A percentile compares a stretch with the other conserved stretches of the same genome.
These are phyloP conservation scores for Remorina albescens DNA, from an alignment of 2,797 vertebrate genomes.

Conservation along the genomic window DNA sequence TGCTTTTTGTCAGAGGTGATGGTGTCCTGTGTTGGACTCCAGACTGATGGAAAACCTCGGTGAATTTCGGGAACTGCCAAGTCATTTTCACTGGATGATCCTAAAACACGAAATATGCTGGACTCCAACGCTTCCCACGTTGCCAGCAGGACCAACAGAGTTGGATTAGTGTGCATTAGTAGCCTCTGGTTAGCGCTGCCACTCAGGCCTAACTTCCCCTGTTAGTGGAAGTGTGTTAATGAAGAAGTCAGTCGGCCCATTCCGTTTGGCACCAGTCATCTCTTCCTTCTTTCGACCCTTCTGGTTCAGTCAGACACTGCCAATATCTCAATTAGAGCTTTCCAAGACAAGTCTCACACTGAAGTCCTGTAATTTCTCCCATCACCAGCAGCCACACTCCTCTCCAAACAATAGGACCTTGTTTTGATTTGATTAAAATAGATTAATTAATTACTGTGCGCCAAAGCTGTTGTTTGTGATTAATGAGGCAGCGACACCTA, in stretches of 20 bases:
- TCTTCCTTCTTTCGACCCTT: slow-evolving; percentile 50
- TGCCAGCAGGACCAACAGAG: slow-evolving; percentile 8
- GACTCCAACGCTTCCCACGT: background rate
- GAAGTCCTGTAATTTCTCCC: slow-evolving; percentile 57
- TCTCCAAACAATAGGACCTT: slow-evolving; percentile 70
- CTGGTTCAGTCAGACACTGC: slow-evolving; percentile 45
- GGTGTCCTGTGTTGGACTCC: slow-evolving; percentile 14
- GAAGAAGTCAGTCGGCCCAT: slow-evolving; percentile 35
- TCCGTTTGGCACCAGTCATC: slow-evolving; percentile 35
- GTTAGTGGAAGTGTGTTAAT: slow-evolving; percentile 47
- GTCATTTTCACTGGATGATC: slow-evolving; percentile 33
- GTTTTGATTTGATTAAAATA: slow-evolving; percentile 80
- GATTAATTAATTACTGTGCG: slow-evolving; percentile 77
- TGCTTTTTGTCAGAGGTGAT: slow-evolving; percentile 24
- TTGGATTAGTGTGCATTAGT: slow-evolving; percentile 29
- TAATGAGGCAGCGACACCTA: slow-evolving; percentile 77
- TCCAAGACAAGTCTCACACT: slow-evolving; percentile 48
- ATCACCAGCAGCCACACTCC: slow-evolving; percentile 47
- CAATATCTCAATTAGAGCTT: slow-evolving; percentile 73
- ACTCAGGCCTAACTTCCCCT: slow-evolving; percentile 31
- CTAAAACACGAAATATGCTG: slow-evolving; percentile 23
- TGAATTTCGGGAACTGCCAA: slow-evolving; percentile 22
- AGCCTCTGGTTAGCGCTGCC: slow-evolving; percentile 24
- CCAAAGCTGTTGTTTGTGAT: slow-evolving; percentile 78
- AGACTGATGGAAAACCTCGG: background rate